phyloP scores from a whole-genome alignment of 2,113 vertebrate species.

The Hydrochoerus hydrochaeris region DNA sequence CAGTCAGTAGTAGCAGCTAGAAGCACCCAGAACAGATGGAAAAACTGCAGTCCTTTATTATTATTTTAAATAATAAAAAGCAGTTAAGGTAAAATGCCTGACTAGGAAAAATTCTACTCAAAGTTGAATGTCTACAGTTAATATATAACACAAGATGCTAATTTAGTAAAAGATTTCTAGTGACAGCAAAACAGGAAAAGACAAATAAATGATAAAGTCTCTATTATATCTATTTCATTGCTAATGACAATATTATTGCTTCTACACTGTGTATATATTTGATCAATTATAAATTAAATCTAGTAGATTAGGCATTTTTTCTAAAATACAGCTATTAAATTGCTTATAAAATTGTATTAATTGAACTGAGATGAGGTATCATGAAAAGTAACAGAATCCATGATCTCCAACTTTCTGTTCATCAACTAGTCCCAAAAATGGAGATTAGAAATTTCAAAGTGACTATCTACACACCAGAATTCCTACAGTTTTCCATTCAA shows the following conservation, averaged over 20 bases:
- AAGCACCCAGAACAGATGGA: neutral
- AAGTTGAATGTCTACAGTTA: slow-evolving; percentile 9
- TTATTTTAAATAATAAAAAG: slow-evolving; percentile 39
- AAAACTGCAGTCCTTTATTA: neutral
- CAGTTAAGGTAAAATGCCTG: slow-evolving; percentile 16
- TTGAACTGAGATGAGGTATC: neutral
- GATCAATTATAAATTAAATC: slow-evolving; percentile 33
- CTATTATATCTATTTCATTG: neutral
- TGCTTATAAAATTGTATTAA: neutral
- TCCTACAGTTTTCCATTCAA: neutral
- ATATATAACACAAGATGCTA: neutral
- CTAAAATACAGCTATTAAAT: neutral
- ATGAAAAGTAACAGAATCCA: neutral
- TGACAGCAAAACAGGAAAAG: neutral
- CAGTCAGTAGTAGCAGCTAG: neutral
- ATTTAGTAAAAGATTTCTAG: neutral
- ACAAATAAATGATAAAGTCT: slow-evolving; percentile 8
- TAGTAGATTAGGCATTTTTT: slow-evolving; percentile 10
- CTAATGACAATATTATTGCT: slow-evolving; percentile 10
- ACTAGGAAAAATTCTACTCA: neutral
- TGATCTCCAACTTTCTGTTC: neutral
- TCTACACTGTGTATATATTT: neutral
- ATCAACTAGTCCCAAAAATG: neutral
- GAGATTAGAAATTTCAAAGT: neutral
- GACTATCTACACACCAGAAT: neutral